Evolutionary conservation across 2,113 vertebrate species (phyloP).

Genomic region (Menidia beryllina): DNA sequence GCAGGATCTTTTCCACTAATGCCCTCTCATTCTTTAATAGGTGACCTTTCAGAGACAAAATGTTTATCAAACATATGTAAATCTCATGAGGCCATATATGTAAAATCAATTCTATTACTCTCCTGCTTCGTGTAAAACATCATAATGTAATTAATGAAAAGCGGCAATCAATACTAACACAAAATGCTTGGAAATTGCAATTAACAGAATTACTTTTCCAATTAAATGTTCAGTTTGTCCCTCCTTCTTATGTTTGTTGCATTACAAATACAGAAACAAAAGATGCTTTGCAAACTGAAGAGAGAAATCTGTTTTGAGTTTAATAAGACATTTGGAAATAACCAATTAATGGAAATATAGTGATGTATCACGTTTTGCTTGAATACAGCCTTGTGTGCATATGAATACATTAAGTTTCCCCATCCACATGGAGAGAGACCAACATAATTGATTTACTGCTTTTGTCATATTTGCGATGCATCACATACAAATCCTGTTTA

Average conservation of each 20-base stretch:
- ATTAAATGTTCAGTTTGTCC: background rate
- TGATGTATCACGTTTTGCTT: constrained; percentile 7
- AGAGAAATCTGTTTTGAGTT: background rate
- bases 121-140: constrained; percentile 1
- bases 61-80: constrained; percentile 2
- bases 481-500: constrained; percentile 42
- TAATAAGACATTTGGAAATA: no score
- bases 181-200: background rate
- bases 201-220: background rate
- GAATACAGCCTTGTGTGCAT: constrained; percentile 17
- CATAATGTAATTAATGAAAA: constrained; percentile 1
- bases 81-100: background rate
- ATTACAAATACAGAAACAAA: background rate
- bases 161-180: background rate
- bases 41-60: constrained; percentile 22
- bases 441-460: constrained; percentile 54
- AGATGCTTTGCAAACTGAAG: background rate
- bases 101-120: constrained; percentile 4
- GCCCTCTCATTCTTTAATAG: background rate
- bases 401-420: constrained; percentile 42
- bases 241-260: constrained; percentile 2
- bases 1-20: background rate
- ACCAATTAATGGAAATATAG: background rate
- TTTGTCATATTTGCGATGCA: constrained; percentile 58
- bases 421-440: constrained; percentile 27